A percentile compares a stretch with the other conserved stretches of the same genome.
Conservation (phyloP, 2,797 vertebrate genomes). For the Catostomus latipinnis region DNA sequence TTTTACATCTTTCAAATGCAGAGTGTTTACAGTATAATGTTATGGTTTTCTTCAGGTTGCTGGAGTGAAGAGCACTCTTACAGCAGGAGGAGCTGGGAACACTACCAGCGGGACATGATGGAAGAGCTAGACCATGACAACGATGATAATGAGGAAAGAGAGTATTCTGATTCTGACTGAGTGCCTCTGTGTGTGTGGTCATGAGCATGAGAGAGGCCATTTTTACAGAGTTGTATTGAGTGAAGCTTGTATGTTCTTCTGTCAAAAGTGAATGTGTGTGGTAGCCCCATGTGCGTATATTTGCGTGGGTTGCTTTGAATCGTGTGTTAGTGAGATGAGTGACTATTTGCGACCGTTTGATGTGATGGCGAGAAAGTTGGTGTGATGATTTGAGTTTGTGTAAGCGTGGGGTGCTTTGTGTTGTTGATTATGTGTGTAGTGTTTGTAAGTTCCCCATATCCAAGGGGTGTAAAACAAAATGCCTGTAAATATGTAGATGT, state of each 20-base stretch:
- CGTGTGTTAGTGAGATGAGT: conserved; percentile 71
- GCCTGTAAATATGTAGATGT: conserved; percentile 85
- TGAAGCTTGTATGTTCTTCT: conserved; percentile 71
- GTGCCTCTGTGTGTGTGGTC: conserved; percentile 64
- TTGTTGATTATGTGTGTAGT: conserved; percentile 64
- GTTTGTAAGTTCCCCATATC: conserved; percentile 52
- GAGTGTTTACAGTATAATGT: too few species aligned
- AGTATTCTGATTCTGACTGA: conserved; percentile 74
- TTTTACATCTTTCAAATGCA: too few species aligned
- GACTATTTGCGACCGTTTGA: conserved; percentile 67
- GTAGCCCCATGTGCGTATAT: conserved; percentile 71
- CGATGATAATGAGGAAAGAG: conserved; percentile 68
- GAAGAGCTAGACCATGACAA: conserved; percentile 71
- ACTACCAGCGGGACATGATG: conserved; percentile 81
- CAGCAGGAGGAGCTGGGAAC: conserved; percentile 79
- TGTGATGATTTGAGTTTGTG: conserved; percentile 64
- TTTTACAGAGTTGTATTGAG: conserved; percentile 57
- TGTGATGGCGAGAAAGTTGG: conserved; percentile 60
- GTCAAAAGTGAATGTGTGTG: conserved; percentile 71
- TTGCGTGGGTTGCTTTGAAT: conserved; percentile 72
- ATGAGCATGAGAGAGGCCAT: conserved; percentile 68
- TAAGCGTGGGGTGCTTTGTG: conserved; percentile 66
- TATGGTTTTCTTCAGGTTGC: conserved; percentile 64
- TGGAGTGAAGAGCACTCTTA: conserved; percentile 80
- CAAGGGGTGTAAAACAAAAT: conserved; percentile 56